phyloP scores from a whole-genome alignment of 2,797 vertebrate genomes.

The Bradypodion ventrale region DNA sequence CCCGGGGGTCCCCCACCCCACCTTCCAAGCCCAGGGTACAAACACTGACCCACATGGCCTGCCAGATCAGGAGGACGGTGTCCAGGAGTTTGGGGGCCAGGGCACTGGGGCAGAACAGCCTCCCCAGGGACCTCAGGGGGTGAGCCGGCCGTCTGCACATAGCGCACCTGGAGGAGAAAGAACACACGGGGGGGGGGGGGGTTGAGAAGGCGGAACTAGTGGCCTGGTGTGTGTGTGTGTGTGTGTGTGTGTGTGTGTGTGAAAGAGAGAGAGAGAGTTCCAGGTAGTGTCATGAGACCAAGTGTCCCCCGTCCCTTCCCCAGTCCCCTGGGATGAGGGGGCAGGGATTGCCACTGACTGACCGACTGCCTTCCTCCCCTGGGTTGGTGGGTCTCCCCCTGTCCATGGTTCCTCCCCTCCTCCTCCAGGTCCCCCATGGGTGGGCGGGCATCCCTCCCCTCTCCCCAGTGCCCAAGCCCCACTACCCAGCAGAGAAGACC shows the following conservation, averaged over 20 bases:
- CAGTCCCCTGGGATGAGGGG: too few relatives aligned
- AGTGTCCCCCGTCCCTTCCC: too few relatives aligned
- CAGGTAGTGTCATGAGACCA: too few relatives aligned
- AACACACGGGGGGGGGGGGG: not conserved
- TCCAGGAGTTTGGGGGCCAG: conserved; percentile 34
- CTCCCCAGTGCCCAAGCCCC: not conserved
- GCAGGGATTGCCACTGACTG: too few relatives aligned
- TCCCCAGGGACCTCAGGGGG: not conserved
- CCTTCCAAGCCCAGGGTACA: too few relatives aligned
- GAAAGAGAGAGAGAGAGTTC: too few relatives aligned
- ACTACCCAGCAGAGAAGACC: not conserved
- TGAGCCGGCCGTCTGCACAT: fast-evolving
- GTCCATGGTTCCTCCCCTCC: not conserved
- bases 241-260: too few relatives aligned
- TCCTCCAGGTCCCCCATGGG: not conserved
- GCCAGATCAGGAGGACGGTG: conserved; percentile 37
- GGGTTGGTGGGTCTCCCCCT: too few relatives aligned
- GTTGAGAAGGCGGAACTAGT: not conserved
- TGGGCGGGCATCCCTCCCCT: too few relatives aligned
- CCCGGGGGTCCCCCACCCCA: too few relatives aligned
- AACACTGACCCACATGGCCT: conserved; percentile 36
- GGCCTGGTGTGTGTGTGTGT: too few relatives aligned
- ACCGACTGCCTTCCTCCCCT: not conserved
- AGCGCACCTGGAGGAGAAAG: not conserved
- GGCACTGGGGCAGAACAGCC: fast-evolving